Conservation (phyloP, 2,888 invertebrate species). For the Cotesia congregata region DNA sequence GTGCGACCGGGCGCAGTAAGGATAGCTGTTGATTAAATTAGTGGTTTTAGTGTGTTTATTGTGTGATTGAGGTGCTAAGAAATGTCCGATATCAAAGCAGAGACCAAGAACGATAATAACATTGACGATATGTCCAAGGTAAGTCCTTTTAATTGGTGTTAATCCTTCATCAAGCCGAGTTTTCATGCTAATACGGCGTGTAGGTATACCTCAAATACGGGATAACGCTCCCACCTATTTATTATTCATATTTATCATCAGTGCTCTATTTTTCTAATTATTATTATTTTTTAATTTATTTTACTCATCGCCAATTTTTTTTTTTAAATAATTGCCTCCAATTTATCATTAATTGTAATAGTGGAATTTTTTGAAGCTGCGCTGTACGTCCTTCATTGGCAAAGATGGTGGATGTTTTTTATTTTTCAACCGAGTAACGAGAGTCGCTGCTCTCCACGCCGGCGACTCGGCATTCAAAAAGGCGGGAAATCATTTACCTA, state of each 20-base stretch:
- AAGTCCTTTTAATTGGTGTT: slow-evolving; percentile 49
- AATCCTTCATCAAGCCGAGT: slow-evolving; percentile 65
- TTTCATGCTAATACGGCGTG: slow-evolving; percentile 62
- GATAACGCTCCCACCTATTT: slow-evolving; percentile 55
- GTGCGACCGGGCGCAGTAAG: slow-evolving; percentile 72
- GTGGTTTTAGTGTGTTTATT: slow-evolving; percentile 65
- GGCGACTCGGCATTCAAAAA: slow-evolving; percentile 54
- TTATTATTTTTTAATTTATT: slow-evolving; percentile 17
- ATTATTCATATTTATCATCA: slow-evolving; percentile 51
- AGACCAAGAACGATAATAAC: slow-evolving; percentile 68
- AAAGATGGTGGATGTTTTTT: slow-evolving; percentile 65
- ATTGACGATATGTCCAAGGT: slow-evolving; percentile 69
- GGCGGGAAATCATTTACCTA: slow-evolving; percentile 59
- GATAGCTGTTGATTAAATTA: slow-evolving; percentile 63
- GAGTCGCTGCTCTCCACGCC: slow-evolving; percentile 52
- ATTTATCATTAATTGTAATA: slow-evolving; percentile 32
- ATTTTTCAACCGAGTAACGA: slow-evolving; percentile 51
- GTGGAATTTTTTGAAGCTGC: slow-evolving; percentile 60
- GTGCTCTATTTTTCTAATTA: slow-evolving; percentile 27
- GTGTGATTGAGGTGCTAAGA: slow-evolving; percentile 60
- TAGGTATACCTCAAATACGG: slow-evolving; percentile 53
- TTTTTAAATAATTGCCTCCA: neutral
- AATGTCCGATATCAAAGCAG: slow-evolving; percentile 69
- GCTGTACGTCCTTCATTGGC: slow-evolving; percentile 65
- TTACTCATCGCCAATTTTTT: neutral